Percentiles rank a stretch among this genome's conserved stretches.
Evolutionary conservation across 2,113 vertebrate genomes (phyloP).

Genomic region (Lagopus leucura): DNA sequence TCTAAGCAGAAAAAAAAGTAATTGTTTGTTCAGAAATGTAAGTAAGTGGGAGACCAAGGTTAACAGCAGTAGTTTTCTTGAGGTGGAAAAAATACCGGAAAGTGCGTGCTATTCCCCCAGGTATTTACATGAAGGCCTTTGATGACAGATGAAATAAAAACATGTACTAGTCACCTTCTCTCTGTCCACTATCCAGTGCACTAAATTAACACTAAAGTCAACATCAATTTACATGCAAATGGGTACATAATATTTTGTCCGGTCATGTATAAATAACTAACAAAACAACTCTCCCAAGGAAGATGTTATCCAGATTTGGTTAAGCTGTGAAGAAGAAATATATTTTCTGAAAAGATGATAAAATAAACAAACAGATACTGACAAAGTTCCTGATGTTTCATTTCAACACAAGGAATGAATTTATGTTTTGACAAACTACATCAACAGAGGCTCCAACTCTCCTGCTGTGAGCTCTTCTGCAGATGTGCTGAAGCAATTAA

Average conservation of each 20-base stretch:
- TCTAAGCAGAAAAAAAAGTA: background rate
- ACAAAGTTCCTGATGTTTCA: background rate
- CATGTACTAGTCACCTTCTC: background rate
- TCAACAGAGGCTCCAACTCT: background rate
- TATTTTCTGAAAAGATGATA: constrained; percentile 24
- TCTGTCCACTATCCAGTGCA: background rate
- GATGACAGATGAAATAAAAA: background rate
- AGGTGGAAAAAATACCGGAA: background rate
- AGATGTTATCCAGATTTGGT: constrained; percentile 8
- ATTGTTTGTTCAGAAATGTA: background rate
- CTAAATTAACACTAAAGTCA: constrained; percentile 1
- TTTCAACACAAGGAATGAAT: background rate
- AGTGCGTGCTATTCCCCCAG: background rate
- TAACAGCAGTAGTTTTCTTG: background rate
- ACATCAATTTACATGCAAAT: constrained; percentile 27
- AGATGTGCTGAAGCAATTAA: constrained; percentile 45
- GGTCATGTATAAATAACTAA: constrained; percentile 12
- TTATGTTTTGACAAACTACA: background rate
- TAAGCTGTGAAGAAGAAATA: constrained; percentile 20
- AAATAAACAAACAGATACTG: constrained; percentile 17
- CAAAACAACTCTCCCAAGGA: constrained; percentile 5
- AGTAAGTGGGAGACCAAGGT: background rate
- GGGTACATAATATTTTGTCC: background rate
- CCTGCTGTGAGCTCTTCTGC: background rate
- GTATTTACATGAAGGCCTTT: background rate